Percentiles rank a stretch among this genome's conserved stretches.
These are phyloP conservation scores for Camptogramma bilineatum DNA, from an alignment of 2,888 invertebrate genomes.

Conservation along the genomic window DNA sequence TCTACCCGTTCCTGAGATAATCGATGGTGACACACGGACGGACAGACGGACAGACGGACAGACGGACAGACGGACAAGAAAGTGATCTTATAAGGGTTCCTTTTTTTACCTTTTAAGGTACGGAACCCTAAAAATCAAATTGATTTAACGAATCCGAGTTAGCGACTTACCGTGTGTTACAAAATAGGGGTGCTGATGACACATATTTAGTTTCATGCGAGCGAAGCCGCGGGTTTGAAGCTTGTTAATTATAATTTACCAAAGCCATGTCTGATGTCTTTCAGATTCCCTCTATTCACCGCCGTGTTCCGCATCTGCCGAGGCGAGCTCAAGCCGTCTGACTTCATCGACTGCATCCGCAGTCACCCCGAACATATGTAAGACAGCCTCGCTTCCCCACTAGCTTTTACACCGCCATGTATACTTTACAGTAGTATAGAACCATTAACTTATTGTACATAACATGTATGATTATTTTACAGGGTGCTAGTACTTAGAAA, in stretches of 20 bases:
- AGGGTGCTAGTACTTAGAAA: conserved; percentile 78
- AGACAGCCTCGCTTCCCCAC: conserved; percentile 60
- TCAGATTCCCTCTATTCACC: conserved; percentile 97
- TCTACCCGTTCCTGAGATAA: too few species aligned
- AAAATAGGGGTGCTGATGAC: too few species aligned
- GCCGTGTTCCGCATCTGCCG: conserved; percentile 97
- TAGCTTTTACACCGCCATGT: conserved; percentile 52
- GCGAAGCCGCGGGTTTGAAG: too few species aligned
- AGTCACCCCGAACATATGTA: conserved; percentile 99
- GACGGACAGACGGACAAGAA: too few species aligned
- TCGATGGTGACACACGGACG: too few species aligned
- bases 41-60: too few species aligned
- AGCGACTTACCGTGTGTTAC: too few species aligned
- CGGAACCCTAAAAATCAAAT: too few species aligned
- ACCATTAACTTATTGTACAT: conserved; percentile 64
- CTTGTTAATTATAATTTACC: neutral
- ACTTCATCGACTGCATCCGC: conserved; percentile 96
- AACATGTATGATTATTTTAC: conserved; percentile 72
- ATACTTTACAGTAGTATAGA: conserved; percentile 56
- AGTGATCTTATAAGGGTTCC: too few species aligned
- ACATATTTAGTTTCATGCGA: too few species aligned
- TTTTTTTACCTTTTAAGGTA: too few species aligned
- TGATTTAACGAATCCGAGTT: too few species aligned
- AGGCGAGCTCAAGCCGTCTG: conserved; percentile 90
- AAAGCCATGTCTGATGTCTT: conserved; percentile 42